phyloP scores from a whole-genome alignment of 2,888 invertebrate species.

The Hipparchia sbordonii region DNA sequence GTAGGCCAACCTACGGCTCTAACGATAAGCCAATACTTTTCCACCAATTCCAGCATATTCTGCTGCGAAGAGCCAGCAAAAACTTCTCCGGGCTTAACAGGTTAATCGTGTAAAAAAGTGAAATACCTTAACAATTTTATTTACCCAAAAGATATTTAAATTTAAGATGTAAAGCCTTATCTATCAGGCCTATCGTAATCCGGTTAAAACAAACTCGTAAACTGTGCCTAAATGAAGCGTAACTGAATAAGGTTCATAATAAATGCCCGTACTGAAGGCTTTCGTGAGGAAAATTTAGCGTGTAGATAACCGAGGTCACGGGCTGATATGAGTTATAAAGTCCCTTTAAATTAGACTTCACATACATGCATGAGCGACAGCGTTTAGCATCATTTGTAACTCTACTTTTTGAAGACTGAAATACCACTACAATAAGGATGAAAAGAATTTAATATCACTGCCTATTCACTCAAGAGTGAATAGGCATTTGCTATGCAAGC shows the following conservation, averaged over 20 bases:
- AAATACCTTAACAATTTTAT: not conserved
- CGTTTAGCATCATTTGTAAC: not conserved
- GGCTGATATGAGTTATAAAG: slow-evolving; percentile 35
- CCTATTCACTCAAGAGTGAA: no score
- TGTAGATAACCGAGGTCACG: slow-evolving; percentile 34
- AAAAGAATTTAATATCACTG: no score
- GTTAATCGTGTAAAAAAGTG: no score
- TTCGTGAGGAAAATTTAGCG: slow-evolving; percentile 28
- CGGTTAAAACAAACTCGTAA: slow-evolving; percentile 17
- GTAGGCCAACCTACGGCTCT: no score
- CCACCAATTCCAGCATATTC: no score
- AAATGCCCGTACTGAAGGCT: slow-evolving; percentile 24
- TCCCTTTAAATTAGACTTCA: slow-evolving; percentile 17
- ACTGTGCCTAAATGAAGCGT: slow-evolving; percentile 18
- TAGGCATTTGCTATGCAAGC: no score
- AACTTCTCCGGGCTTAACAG: no score
- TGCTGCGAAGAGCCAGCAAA: no score
- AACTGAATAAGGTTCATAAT: slow-evolving; percentile 19
- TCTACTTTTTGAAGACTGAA: no score
- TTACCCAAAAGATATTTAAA: slow-evolving; percentile 4
- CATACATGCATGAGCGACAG: slow-evolving; percentile 16
- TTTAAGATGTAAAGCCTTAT: slow-evolving; percentile 4
- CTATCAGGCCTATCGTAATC: slow-evolving; percentile 11
- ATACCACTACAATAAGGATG: no score
- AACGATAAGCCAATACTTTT: no score